A percentile compares a stretch with the other conserved stretches of the same genome.
phyloP scores from a whole-genome alignment of 2,113 vertebrate species.

The Trichechus manatus region DNA sequence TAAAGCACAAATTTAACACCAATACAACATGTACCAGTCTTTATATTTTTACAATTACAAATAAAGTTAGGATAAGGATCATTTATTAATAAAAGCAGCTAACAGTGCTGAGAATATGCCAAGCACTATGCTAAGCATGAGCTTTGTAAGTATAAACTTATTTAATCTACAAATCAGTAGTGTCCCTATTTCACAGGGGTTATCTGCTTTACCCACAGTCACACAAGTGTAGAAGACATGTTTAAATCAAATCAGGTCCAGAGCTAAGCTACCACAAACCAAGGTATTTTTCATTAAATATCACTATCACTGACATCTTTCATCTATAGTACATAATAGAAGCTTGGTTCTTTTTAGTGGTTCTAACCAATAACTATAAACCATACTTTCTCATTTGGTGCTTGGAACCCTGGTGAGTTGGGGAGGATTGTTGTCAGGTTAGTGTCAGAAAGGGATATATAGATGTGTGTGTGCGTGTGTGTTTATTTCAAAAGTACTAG shows the following conservation, averaged over 20 bases:
- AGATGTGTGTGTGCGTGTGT: too few species aligned
- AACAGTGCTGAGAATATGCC: not conserved
- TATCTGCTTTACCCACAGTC: not conserved
- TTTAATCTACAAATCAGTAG: not conserved
- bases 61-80: constrained; percentile 5
- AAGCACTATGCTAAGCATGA: not conserved
- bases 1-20: constrained; percentile 42
- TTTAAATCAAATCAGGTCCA: not conserved
- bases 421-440: not conserved
- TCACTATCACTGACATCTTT: not conserved
- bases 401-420: not conserved
- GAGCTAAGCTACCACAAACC: not conserved
- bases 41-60: constrained; percentile 42
- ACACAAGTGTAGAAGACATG: not conserved
- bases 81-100: constrained; percentile 41
- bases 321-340: not conserved
- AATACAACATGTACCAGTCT: not conserved
- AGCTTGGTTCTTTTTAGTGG: not conserved
- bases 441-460: not conserved
- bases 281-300: not conserved
- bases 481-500: not conserved
- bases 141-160: not conserved
- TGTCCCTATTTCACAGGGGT: not conserved
- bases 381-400: not conserved
- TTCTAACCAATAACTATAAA: constrained; percentile 33